phyloP scores from a whole-genome alignment of 2,797 vertebrate genomes.

The Catharus ustulatus region DNA sequence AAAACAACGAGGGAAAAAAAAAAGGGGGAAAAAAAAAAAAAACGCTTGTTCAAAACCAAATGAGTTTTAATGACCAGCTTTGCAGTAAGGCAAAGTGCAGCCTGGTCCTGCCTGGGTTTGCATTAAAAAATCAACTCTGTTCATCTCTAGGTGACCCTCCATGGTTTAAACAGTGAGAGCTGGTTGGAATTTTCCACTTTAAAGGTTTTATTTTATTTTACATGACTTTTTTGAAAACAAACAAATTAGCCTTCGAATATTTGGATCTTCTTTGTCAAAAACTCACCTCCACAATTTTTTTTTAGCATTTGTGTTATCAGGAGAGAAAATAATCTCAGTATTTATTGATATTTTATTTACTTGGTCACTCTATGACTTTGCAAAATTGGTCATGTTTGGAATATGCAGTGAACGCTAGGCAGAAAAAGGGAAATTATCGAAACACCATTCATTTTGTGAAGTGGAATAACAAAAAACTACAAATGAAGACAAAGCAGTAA shows the following conservation, averaged over 20 bases:
- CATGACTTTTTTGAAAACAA: background rate
- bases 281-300: background rate
- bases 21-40: background rate
- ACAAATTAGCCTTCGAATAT: background rate
- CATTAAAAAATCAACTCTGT: background rate
- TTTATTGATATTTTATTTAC: background rate
- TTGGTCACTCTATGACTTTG: background rate
- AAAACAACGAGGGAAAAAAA: background rate
- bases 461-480: background rate
- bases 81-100: background rate
- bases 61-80: constrained; percentile 12
- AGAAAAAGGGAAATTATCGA: background rate
- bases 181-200: background rate
- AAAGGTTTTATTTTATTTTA: background rate
- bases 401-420: background rate
- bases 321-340: background rate
- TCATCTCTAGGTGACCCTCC: background rate
- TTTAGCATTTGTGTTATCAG: background rate
- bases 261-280: background rate
- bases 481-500: background rate
- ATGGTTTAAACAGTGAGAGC: background rate
- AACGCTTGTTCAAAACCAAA: background rate
- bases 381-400: background rate
- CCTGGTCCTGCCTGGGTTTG: background rate
- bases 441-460: background rate